These are phyloP conservation scores for Parnassius mnemosyne DNA, from an alignment of 2,888 invertebrate species.

Conservation along the genomic window DNA sequence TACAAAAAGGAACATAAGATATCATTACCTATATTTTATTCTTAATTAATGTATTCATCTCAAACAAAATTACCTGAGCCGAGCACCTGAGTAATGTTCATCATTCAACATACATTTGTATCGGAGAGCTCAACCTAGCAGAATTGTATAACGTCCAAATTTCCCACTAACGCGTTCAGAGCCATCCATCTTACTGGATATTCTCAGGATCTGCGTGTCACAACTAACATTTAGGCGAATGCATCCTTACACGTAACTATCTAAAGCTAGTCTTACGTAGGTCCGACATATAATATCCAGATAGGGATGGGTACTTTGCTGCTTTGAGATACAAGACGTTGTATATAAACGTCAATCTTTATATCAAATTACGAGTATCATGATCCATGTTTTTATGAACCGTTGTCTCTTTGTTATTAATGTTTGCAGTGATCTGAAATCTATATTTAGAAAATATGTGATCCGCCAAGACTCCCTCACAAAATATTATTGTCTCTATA, in stretches of 20 bases:
- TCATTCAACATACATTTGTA: conserved; percentile 50
- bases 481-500: no score
- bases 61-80: background rate
- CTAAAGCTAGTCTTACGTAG: conserved; percentile 4
- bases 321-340: background rate
- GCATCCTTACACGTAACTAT: conserved; percentile 20
- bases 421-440: no score
- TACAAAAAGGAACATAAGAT: no score
- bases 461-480: no score
- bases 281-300: conserved; percentile 5
- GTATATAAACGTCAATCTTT: background rate
- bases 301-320: background rate
- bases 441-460: no score
- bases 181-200: conserved; percentile 36
- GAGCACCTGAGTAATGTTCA: conserved; percentile 39
- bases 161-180: conserved; percentile 23
- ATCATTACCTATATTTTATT: no score
- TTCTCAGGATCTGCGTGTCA: conserved; percentile 33
- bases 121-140: conserved; percentile 41
- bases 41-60: no score
- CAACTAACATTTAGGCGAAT: conserved; percentile 24
- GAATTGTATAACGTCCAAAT: conserved; percentile 31
- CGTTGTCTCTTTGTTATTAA: conserved; percentile 1
- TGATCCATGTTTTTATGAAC: background rate
- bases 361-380: no score